Conservation (phyloP, 2,888 invertebrate genomes). For the Aphodius granarius region DNA sequence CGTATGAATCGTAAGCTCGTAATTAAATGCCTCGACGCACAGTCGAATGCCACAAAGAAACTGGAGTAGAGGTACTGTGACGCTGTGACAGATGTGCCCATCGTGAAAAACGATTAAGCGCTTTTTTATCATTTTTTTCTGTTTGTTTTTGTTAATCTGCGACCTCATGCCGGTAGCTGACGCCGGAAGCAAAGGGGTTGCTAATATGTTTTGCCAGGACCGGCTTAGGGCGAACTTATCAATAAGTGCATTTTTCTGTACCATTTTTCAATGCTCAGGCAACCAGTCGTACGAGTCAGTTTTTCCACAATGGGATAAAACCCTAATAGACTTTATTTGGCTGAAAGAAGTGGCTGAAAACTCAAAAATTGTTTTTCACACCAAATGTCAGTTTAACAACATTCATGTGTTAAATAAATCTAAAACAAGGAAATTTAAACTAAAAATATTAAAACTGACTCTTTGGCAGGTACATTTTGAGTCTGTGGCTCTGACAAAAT, state of each 20-base stretch:
- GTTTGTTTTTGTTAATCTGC: conserved; percentile 12
- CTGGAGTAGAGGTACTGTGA: background rate
- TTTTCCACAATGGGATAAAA: too few relatives aligned
- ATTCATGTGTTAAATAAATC: too few relatives aligned
- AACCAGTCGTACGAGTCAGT: too few relatives aligned
- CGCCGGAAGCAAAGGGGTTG: background rate
- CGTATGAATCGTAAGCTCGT: background rate
- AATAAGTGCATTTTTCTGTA: too few relatives aligned
- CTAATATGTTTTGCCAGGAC: background rate
- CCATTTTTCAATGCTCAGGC: too few relatives aligned
- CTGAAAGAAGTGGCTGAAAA: too few relatives aligned
- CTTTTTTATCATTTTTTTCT: background rate
- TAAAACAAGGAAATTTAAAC: too few relatives aligned
- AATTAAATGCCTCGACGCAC: background rate
- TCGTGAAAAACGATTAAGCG: conserved; percentile 3
- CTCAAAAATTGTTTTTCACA: too few relatives aligned
- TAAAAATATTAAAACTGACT: too few relatives aligned
- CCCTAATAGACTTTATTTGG: too few relatives aligned
- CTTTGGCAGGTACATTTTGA: too few relatives aligned
- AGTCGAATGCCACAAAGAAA: background rate
- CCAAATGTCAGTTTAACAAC: too few relatives aligned
- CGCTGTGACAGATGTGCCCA: conserved; percentile 4
- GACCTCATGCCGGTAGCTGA: conserved; percentile 4
- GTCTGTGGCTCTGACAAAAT: background rate
- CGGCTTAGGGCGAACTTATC: background rate